phyloP scores from a whole-genome alignment of 1,140 invertebrate genomes.

The Penaeus japonicus region DNA sequence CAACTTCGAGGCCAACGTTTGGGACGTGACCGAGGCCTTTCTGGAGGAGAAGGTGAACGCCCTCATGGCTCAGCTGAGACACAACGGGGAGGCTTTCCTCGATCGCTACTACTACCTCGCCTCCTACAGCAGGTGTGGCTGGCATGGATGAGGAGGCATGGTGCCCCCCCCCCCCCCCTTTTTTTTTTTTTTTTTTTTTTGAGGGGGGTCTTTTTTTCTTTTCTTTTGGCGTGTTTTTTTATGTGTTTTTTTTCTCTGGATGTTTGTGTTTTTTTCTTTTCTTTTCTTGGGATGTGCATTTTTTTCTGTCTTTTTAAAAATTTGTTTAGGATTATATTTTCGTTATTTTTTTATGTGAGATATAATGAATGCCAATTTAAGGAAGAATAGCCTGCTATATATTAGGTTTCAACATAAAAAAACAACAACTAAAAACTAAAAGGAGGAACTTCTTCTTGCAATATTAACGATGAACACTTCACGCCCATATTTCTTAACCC shows the following conservation, averaged over 20 bases:
- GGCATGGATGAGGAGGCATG: background rate
- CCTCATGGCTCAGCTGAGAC: constrained; percentile 57
- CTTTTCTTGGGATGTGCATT: too few relatives aligned
- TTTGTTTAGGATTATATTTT: too few relatives aligned
- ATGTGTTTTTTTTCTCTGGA: too few relatives aligned
- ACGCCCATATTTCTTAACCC: background rate
- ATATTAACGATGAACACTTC: background rate
- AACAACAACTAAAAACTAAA: background rate
- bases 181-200: too few relatives aligned
- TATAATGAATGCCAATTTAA: too few relatives aligned
- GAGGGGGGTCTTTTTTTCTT: too few relatives aligned
- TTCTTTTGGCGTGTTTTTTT: too few relatives aligned
- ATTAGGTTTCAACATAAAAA: too few relatives aligned
- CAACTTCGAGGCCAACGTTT: constrained; percentile 60
- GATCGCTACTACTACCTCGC: constrained; percentile 61
- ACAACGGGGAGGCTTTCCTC: constrained; percentile 60
- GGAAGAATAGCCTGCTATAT: too few relatives aligned
- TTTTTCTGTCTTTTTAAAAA: too few relatives aligned
- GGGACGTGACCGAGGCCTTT: constrained; percentile 60
- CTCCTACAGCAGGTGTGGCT: constrained; percentile 59
- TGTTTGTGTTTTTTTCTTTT: too few relatives aligned
- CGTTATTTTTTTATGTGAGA: too few relatives aligned
- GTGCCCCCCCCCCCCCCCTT: background rate
- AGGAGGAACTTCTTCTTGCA: background rate
- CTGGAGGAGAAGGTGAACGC: constrained; percentile 56